phyloP scores from a whole-genome alignment of 2,888 invertebrate genomes.

The Apamea anceps region DNA sequence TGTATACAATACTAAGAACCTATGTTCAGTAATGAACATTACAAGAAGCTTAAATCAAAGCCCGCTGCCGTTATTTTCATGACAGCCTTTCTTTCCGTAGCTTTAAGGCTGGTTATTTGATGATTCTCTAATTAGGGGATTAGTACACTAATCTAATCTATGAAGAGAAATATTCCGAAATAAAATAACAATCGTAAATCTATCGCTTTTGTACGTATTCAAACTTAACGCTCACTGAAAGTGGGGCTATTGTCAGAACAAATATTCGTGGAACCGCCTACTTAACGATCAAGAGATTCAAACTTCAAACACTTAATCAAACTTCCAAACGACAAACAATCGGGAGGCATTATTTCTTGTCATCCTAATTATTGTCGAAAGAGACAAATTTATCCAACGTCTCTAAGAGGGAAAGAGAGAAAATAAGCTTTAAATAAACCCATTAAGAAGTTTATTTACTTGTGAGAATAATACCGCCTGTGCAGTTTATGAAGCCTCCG shows the following conservation, averaged over 20 bases:
- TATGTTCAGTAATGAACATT: no score
- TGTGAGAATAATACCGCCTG: constrained; percentile 50
- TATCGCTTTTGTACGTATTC: constrained; percentile 22
- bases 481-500: constrained; percentile 49
- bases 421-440: constrained; percentile 62
- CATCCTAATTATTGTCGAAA: constrained; percentile 69
- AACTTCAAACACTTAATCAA: constrained; percentile 68
- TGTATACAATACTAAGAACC: no score
- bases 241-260: constrained; percentile 42
- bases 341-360: constrained; percentile 67
- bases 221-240: constrained; percentile 23
- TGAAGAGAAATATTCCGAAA: constrained; percentile 3
- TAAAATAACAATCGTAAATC: constrained; percentile 20
- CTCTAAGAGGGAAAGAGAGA: constrained; percentile 48
- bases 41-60: no score
- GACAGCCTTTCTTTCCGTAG: neutral
- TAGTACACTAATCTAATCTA: neutral
- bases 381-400: constrained; percentile 49
- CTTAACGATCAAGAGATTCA: constrained; percentile 60
- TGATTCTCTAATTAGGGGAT: neutral
- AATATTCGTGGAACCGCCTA: constrained; percentile 53
- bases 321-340: constrained; percentile 72
- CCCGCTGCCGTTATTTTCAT: neutral
- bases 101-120: neutral
- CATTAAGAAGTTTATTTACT: constrained; percentile 67